Evolutionary conservation across 53 echinoderm and acorn worm genomes (phyloP), one percentile per base, ranked within the genome.

Genomic region (Antedon mediterranea): DNA sequence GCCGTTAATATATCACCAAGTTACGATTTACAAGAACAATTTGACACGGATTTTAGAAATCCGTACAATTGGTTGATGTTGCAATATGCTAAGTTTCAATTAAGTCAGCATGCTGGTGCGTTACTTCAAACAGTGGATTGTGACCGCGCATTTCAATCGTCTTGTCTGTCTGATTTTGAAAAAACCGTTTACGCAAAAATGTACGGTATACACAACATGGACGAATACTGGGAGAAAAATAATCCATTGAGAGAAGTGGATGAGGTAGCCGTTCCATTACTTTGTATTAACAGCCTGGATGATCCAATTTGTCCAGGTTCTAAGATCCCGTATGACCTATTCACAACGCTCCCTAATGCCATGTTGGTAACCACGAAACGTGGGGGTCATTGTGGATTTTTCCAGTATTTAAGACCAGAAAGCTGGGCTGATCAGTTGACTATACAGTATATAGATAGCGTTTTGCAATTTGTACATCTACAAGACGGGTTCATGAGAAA

Each of bases 1-100:
- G 89, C 91, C 0, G 94, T 91, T 0, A 91, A 91, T 73, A 78
- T 94, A n/a, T 94, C 94, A 23, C 94, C 94, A 7, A 82, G 82
- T 72, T 94, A 91, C 44, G 76, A 87, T 77, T 80, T 79, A 31
- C 82, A 85, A 76, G 75, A 87, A 74, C 70, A 78, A 0, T 57
- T 57, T 57, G 34, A 76, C 11, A 0, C 3, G 3, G 72, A 77
- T 29, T 73, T 77, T 30, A 71, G 72, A 14, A 34, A 70, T 33
- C 81, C 88, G 20, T 85, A 90, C 73, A 83, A 85, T 71, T 94
- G 94, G 94, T 26, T 94, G 29, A 78, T 79, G 11, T 83, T 94
- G 29, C 94, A 91, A 82, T 83, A 87, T 29, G 75, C 87, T 27
- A 94, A 94, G 72, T 77, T 82, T 8, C 78, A 79, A 28, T 85